Evolutionary conservation across 2,113 vertebrate species (phyloP).

Genomic region (Antechinus stuartii): DNA sequence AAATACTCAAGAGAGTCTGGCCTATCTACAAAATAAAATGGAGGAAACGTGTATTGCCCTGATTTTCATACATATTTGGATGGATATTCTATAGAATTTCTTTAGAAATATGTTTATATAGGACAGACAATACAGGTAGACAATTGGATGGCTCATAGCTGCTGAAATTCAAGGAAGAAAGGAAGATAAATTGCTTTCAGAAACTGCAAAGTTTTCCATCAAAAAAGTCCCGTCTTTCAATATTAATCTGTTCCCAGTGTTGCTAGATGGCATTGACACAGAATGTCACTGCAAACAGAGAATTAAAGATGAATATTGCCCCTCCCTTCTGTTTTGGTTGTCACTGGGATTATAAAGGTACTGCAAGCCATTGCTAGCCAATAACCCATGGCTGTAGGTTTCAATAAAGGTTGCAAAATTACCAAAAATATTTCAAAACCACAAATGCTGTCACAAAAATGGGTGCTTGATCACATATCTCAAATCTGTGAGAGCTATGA

Average conservation of each 20-base stretch:
- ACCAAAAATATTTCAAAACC: too few relatives aligned
- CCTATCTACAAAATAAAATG: background rate
- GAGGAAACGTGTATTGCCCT: background rate
- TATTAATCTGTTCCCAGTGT: background rate
- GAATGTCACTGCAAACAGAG: background rate
- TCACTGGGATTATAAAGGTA: too few relatives aligned
- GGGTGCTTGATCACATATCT: too few relatives aligned
- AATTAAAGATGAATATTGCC: background rate
- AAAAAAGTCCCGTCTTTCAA: background rate
- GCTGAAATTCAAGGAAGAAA: background rate
- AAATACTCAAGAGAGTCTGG: too few relatives aligned
- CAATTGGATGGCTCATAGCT: background rate
- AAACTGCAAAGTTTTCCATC: background rate
- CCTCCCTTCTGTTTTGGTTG: too few relatives aligned
- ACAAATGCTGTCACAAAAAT: too few relatives aligned
- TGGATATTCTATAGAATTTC: too few relatives aligned
- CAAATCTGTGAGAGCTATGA: too few relatives aligned
- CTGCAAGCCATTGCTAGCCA: too few relatives aligned
- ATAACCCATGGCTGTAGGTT: too few relatives aligned
- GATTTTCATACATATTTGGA: background rate
- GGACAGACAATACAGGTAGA: background rate
- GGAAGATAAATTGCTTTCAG: background rate
- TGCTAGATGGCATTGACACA: background rate
- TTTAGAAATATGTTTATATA: background rate
- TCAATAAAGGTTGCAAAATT: too few relatives aligned